Conservation (phyloP, 1,140 invertebrate genomes). For the Dufourea novaeangliae region DNA sequence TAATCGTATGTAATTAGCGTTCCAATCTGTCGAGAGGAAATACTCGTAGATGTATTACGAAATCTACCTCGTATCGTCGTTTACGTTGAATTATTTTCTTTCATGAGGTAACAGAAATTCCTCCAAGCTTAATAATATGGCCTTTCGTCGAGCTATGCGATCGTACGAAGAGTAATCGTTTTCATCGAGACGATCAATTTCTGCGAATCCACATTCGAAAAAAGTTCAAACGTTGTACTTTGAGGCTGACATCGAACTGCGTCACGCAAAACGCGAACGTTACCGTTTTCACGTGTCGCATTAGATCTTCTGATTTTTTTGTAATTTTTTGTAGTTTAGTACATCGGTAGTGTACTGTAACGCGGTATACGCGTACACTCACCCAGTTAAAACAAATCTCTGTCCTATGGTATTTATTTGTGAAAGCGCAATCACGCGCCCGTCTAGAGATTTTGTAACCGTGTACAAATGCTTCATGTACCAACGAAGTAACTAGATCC, state of each 20-base stretch:
- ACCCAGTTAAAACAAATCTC: neutral
- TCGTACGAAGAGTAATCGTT: neutral
- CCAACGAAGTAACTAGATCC: neutral
- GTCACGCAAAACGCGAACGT: too few species aligned
- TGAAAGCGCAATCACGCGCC: neutral
- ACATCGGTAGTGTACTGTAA: neutral
- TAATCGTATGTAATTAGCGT: neutral
- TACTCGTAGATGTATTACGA: conserved; percentile 17
- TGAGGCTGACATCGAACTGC: neutral
- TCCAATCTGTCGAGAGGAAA: neutral
- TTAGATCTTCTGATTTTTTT: neutral
- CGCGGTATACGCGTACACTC: neutral
- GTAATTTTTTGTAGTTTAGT: neutral
- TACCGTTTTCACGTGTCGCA: neutral
- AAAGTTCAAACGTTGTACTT: conserved; percentile 1
- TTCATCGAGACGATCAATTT: neutral
- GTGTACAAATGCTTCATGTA: conserved; percentile 12
- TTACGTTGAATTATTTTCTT: conserved; percentile 2
- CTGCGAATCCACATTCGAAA: neutral
- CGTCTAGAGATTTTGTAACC: conserved; percentile 2
- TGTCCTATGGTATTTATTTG: conserved; percentile 34
- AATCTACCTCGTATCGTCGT: conserved; percentile 25
- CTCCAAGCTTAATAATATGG: neutral
- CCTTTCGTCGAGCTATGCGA: neutral
- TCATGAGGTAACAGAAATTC: conserved; percentile 3